These are phyloP conservation scores for Neomorphus geoffroyi DNA, from an alignment of 2,797 vertebrate genomes.

Conservation along the genomic window DNA sequence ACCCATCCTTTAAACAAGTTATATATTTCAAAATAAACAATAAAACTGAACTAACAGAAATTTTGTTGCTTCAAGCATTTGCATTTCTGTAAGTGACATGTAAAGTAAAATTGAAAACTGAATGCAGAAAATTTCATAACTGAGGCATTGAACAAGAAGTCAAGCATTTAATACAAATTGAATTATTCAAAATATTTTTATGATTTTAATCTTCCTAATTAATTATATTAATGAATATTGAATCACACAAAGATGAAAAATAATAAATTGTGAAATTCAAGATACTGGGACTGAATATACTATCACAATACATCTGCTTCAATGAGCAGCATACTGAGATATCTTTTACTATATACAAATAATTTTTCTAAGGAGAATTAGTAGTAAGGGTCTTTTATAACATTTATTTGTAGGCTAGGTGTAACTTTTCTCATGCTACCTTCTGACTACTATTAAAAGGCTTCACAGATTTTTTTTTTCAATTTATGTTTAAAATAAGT, in stretches of 20 bases:
- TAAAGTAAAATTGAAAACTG: not conserved
- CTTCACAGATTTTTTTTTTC: not conserved
- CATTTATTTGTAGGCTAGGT: not conserved
- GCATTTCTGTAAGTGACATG: not conserved
- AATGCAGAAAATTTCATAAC: not conserved
- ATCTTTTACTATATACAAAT: not conserved
- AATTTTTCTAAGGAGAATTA: not conserved
- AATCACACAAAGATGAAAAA: not conserved
- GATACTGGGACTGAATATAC: not conserved
- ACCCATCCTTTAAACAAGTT: not conserved
- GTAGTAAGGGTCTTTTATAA: not conserved
- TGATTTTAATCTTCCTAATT: not conserved
- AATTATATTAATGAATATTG: not conserved
- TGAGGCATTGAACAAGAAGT: not conserved
- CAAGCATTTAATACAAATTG: not conserved
- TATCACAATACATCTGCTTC: not conserved
- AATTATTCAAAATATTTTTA: conserved; percentile 16
- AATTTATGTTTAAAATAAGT: not conserved
- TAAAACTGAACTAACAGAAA: not conserved
- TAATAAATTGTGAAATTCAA: not conserved
- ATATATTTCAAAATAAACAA: not conserved
- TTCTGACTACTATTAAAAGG: not conserved
- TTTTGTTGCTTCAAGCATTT: not conserved
- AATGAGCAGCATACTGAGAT: not conserved
- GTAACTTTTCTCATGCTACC: not conserved